Conservation (phyloP, 2,113 vertebrate species). For the Perca schrenkii region DNA sequence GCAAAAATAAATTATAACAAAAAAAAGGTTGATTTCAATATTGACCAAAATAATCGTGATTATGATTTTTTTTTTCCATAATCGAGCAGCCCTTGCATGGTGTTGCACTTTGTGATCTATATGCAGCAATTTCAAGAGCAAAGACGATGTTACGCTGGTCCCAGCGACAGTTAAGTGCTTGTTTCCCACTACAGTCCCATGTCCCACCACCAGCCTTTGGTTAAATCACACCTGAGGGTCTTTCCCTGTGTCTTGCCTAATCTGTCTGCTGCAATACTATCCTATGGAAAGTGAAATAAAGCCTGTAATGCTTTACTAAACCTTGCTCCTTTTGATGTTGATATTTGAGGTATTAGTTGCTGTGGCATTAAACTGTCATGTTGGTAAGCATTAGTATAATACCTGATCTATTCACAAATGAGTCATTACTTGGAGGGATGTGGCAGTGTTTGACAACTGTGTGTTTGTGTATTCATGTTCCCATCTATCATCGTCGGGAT, state of each 20-base stretch:
- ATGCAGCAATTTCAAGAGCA: conserved; percentile 34
- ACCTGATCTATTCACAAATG: conserved; percentile 61
- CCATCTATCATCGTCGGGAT: conserved; percentile 52
- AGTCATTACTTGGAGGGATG: conserved; percentile 44
- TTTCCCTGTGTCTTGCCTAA: conserved; percentile 29
- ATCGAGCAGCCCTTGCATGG: background rate
- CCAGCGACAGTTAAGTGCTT: conserved; percentile 44
- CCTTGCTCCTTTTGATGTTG: background rate
- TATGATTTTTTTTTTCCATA: too few relatives aligned
- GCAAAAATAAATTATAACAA: too few relatives aligned
- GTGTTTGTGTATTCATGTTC: conserved; percentile 55
- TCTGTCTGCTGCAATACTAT: conserved; percentile 34
- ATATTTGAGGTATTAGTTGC: conserved; percentile 26
- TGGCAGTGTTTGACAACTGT: conserved; percentile 48
- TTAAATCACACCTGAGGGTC: conserved; percentile 49
- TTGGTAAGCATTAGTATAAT: conserved; percentile 38
- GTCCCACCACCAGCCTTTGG: conserved; percentile 34
- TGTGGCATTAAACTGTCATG: conserved; percentile 28
- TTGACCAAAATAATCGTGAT: too few relatives aligned
- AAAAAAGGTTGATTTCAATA: too few relatives aligned
- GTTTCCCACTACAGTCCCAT: conserved; percentile 26
- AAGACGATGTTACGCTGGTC: conserved; percentile 11
- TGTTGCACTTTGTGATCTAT: conserved; percentile 31
- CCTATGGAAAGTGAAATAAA: conserved; percentile 23
- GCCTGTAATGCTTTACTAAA: conserved; percentile 14